Conservation (phyloP, 2,113 vertebrate genomes). For the Cinclus mexicanus region DNA sequence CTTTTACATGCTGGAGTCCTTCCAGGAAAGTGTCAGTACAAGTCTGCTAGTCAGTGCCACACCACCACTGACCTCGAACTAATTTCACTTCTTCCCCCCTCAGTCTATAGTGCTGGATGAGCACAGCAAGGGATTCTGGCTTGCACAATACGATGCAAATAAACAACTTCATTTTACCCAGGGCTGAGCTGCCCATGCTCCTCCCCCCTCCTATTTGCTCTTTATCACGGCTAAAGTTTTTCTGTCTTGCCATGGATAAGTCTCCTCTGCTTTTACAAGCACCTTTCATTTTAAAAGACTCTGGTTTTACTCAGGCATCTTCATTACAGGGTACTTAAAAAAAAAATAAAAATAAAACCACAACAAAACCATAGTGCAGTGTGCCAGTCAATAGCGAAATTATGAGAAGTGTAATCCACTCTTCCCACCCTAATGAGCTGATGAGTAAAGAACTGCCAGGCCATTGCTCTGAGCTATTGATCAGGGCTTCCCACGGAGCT, state of each 20-base stretch:
- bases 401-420: slow-evolving; percentile 47
- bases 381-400: slow-evolving; percentile 11
- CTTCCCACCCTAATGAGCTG: slow-evolving; percentile 47
- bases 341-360: not conserved
- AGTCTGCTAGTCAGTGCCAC: not conserved
- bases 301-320: not conserved
- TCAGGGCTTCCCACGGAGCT: not conserved
- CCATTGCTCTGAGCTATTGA: slow-evolving; percentile 11
- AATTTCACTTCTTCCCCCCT: not conserved
- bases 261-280: not conserved
- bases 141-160: not conserved
- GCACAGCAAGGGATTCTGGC: not conserved
- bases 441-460: slow-evolving; percentile 56
- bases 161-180: not conserved
- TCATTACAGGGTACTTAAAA: not conserved
- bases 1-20: not conserved
- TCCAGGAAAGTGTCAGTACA: not conserved
- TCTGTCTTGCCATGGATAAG: not conserved
- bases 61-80: not conserved
- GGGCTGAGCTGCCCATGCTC: not conserved
- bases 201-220: not conserved
- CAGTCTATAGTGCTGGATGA: not conserved
- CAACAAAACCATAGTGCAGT: not conserved
- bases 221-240: not conserved
- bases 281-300: not conserved